phyloP scores from a whole-genome alignment of 2,797 vertebrate species.

The Acrocephalus scirpaceus region DNA sequence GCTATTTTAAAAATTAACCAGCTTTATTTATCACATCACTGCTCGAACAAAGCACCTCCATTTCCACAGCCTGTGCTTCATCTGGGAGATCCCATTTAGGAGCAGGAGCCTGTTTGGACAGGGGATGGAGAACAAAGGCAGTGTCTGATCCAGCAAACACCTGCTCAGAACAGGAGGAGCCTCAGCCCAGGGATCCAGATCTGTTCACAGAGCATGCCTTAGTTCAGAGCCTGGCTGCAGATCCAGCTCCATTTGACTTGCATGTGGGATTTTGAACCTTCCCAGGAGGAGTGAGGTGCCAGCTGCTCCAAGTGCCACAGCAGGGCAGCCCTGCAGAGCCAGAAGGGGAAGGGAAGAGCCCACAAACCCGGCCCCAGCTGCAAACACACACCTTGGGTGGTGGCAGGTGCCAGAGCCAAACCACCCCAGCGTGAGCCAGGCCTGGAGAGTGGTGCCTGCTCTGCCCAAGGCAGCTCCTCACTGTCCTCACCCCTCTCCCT shows the following conservation, averaged over 20 bases:
- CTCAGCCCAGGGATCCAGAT: background rate
- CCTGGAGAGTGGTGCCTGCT: background rate
- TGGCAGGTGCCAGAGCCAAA: background rate
- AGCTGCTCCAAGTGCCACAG: background rate
- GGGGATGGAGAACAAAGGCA: background rate
- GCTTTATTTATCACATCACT: background rate
- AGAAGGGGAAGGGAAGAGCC: background rate
- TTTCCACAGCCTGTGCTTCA: background rate
- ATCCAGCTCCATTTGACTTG: background rate
- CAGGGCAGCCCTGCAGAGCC: background rate
- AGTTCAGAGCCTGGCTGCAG: background rate
- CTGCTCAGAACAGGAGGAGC: background rate
- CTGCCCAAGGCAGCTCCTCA: background rate
- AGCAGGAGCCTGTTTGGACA: background rate
- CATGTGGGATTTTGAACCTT: background rate
- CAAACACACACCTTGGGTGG: background rate
- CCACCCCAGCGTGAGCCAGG: fast-evolving
- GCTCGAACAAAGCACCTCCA: background rate
- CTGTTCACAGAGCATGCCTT: background rate
- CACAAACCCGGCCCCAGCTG: background rate
- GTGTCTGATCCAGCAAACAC: background rate
- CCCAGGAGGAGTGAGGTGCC: background rate
- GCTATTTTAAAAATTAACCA: background rate
- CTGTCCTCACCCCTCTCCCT: background rate
- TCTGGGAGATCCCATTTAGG: background rate